Evolutionary conservation across 2,888 invertebrate genomes (phyloP).

Genomic region (Hydrotaea cyrtoneurina): DNA sequence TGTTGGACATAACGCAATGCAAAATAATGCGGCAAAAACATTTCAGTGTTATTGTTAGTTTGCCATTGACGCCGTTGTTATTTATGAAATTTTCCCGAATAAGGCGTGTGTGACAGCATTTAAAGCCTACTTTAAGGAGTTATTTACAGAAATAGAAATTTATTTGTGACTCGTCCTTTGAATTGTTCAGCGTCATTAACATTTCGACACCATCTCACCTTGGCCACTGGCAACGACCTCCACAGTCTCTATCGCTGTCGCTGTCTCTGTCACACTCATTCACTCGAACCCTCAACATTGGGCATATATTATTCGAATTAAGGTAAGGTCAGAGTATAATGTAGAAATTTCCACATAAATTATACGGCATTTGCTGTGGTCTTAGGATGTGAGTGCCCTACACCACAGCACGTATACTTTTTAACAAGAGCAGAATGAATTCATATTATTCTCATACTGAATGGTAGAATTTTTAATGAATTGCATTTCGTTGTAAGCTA

Average conservation of each 20-base stretch:
- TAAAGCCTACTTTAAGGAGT: not conserved
- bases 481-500: too few relatives aligned
- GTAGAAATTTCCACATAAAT: not conserved
- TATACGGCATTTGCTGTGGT: not conserved
- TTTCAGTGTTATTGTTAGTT: not conserved
- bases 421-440: too few relatives aligned
- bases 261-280: not conserved
- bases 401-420: not conserved
- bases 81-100: not conserved
- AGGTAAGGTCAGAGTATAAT: not conserved
- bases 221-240: not conserved
- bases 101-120: not conserved
- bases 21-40: not conserved
- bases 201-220: not conserved
- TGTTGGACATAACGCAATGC: not conserved
- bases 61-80: not conserved
- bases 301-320: not conserved
- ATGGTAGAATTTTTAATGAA: too few relatives aligned
- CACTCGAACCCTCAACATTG: not conserved
- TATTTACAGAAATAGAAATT: not conserved
- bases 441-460: too few relatives aligned
- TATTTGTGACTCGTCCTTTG: not conserved
- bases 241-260: not conserved
- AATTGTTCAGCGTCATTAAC: not conserved
- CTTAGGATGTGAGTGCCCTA: not conserved